Base-by-base conservation (phyloP, 2,888 invertebrate species). In the Barypeithes pellucidus region DNA sequence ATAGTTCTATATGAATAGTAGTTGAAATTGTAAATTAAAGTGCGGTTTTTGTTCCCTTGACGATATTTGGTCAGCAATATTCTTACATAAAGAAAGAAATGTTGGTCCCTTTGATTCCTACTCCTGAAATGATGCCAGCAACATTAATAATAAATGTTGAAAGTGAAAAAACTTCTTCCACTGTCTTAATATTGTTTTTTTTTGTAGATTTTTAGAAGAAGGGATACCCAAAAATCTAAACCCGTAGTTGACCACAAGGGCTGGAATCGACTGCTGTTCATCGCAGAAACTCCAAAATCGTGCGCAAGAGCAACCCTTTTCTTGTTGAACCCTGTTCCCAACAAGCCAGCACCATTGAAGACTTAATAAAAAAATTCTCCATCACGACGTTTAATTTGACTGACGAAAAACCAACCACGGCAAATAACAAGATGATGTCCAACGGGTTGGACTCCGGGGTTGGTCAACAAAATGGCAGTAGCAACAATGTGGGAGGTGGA, bases 381-480 rank as follows among this genome's bases (percentile, higher is more conserved):
- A 79, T 79, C 76, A 77, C 78, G 73, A 81, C 77, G 79, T 81
- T 79, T 79, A 80, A 80, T 78, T 80, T 81, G 79, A 80, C 79
- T 79, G 80, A 82, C 79, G 80, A 80, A 76, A 77, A 79, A 75
- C 72, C 75, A 76, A 75, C 77, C 68, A 60, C 75, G 76, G 54
- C 62, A n/a, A 69, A 67, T 36, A 77, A 77, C 43, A 83, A 77
- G 74, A 93, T 91, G 92, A 94, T 94, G 94, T 93, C 93, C 87
- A 94, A 94, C 89, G 94, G 93, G 87, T 90, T 91, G 88, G 94
- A 94, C 88, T 91, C 92, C 83, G 93, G 94, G 86, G 86, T 86
- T 79, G 94, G 94, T 87, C 94, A 95, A 88, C 95, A 95, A 86
- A 95, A 95, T 87, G 95, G 95, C 86, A 90, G 93, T 84, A 88